Conservation (phyloP, 2,113 vertebrate species). For the Hippoglossus stenolepis region DNA sequence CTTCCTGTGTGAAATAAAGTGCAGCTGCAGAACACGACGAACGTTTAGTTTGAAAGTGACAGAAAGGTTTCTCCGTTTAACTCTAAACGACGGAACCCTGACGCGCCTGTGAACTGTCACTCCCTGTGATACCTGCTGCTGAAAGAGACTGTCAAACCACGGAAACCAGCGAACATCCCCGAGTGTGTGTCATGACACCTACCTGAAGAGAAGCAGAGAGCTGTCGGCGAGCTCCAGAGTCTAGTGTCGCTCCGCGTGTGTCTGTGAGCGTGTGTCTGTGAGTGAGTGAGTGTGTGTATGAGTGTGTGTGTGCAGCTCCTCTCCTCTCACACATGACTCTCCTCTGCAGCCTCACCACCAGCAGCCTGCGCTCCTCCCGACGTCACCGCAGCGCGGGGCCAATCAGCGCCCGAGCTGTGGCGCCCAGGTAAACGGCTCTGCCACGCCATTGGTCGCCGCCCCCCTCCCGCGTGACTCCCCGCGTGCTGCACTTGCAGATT, state of each 20-base stretch:
- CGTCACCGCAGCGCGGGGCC: constrained; percentile 60
- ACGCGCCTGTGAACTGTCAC: too few species aligned
- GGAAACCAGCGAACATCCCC: background rate
- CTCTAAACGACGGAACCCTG: too few species aligned
- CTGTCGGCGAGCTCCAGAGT: background rate
- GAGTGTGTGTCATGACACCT: constrained; percentile 1
- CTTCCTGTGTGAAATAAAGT: too few species aligned
- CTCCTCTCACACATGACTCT: constrained; percentile 27
- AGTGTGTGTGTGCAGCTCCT: constrained; percentile 6
- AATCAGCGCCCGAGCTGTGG: constrained; percentile 42
- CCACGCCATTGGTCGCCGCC: background rate
- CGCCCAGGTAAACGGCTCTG: constrained; percentile 54
- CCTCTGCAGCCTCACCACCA: constrained; percentile 32
- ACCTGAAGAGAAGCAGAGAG: constrained; percentile 45
- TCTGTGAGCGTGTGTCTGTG: background rate
- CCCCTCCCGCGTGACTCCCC: background rate
- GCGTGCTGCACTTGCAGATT: background rate
- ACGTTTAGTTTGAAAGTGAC: too few species aligned
- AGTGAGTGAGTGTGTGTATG: too few species aligned
- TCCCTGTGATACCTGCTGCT: background rate
- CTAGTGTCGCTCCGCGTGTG: background rate
- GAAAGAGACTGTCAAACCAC: background rate
- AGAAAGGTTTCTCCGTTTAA: too few species aligned
- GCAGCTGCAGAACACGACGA: too few species aligned
- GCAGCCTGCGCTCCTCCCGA: constrained; percentile 39